These are phyloP conservation scores for Lasioglossum zephyrum DNA, from an alignment of 2,888 invertebrate species.

Conservation along the genomic window DNA sequence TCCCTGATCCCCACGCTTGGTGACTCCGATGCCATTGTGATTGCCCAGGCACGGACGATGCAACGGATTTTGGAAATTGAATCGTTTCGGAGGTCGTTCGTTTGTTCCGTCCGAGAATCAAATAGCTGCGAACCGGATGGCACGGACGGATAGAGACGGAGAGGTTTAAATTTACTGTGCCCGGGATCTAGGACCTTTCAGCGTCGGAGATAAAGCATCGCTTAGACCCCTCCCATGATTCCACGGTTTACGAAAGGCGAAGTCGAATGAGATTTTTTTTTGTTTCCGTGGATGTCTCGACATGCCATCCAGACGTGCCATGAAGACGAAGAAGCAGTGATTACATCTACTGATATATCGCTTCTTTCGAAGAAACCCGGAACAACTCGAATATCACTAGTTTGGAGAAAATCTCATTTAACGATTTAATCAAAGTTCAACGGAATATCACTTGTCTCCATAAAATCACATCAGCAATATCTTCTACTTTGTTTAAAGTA, in stretches of 20 bases:
- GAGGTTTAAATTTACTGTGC: conserved; percentile 1
- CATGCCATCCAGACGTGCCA: no score
- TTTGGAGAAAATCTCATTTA: no score
- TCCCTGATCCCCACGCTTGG: neutral
- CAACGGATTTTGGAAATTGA: conserved; percentile 36
- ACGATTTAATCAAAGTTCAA: no score
- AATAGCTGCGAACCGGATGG: neutral
- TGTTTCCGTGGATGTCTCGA: neutral
- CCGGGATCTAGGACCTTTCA: neutral
- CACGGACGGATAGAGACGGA: no score
- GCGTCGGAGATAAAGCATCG: conserved; percentile 1
- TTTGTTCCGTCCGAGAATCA: neutral
- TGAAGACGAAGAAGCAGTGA: neutral
- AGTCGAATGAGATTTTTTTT: neutral
- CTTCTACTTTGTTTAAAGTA: no score
- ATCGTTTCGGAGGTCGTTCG: neutral
- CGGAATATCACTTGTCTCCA: no score
- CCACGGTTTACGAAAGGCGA: neutral
- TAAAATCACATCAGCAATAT: no score
- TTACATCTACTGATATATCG: neutral
- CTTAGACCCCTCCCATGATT: neutral
- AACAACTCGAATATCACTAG: no score
- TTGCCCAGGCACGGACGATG: neutral
- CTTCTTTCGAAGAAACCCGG: no score
- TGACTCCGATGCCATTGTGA: neutral